These are phyloP conservation scores for Sphaeramia orbicularis DNA, from an alignment of 2,797 vertebrate species.

Conservation along the genomic window DNA sequence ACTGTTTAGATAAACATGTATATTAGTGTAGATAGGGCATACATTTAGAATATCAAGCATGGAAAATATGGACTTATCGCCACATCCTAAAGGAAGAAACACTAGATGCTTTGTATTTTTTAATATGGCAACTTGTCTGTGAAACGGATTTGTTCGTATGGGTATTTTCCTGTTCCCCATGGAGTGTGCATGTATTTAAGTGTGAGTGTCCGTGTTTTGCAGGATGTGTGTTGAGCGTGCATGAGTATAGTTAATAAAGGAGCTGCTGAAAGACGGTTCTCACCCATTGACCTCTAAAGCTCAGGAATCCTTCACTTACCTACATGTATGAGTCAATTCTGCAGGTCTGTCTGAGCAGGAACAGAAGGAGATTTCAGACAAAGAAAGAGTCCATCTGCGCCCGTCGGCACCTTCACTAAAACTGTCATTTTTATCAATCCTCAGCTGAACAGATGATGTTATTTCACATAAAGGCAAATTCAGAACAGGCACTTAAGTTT, in stretches of 20 bases:
- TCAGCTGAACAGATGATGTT: not conserved
- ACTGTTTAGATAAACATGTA: too few species aligned
- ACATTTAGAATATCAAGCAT: too few species aligned
- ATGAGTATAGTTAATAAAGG: constrained; percentile 78
- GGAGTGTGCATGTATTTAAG: not conserved
- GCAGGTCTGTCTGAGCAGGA: constrained; percentile 53
- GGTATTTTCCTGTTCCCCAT: constrained; percentile 6
- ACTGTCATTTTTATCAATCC: not conserved
- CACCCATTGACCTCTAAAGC: constrained; percentile 71
- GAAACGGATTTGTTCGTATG: not conserved
- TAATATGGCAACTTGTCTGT: constrained; percentile 28
- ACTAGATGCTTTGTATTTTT: constrained; percentile 61
- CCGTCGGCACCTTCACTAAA: not conserved
- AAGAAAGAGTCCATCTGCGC: constrained; percentile 19
- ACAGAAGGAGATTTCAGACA: constrained; percentile 41
- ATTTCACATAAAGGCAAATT: not conserved
- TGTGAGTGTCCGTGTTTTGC: constrained; percentile 6
- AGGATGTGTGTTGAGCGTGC: constrained; percentile 31
- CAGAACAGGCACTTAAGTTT: not conserved
- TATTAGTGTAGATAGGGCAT: too few species aligned
- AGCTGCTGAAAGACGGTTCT: constrained; percentile 81
- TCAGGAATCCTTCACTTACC: constrained; percentile 72
- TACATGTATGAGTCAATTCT: constrained; percentile 63
- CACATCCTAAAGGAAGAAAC: constrained; percentile 25
- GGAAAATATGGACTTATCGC: constrained; percentile 36